Conservation (phyloP, 2,888 invertebrate species). For the Ecliptopera silaceata region DNA sequence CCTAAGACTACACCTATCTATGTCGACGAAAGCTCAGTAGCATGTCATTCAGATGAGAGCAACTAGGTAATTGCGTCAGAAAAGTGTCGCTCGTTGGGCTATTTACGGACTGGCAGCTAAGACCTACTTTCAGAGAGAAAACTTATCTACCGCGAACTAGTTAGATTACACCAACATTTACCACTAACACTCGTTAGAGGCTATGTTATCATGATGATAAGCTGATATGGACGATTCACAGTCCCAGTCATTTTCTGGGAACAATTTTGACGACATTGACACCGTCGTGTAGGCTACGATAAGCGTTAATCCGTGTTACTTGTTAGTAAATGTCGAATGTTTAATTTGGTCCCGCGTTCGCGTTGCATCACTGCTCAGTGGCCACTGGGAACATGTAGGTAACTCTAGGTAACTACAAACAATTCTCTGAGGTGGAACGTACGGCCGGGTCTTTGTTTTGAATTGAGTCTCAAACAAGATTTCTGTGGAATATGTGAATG, state of each 20-base stretch:
- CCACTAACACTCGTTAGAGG: slow-evolving; percentile 30
- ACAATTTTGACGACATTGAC: slow-evolving; percentile 34
- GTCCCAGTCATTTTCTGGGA: slow-evolving; percentile 51
- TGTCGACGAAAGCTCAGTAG: not conserved
- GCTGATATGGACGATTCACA: slow-evolving; percentile 57
- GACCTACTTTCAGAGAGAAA: slow-evolving; percentile 47
- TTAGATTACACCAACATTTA: slow-evolving; percentile 56
- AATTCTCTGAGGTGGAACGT: slow-evolving; percentile 71
- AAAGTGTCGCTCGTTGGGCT: slow-evolving; percentile 66
- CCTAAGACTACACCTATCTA: not conserved
- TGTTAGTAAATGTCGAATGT: slow-evolving; percentile 60
- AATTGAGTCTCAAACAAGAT: slow-evolving; percentile 64
- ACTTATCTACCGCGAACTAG: slow-evolving; percentile 51
- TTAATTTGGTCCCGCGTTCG: slow-evolving; percentile 65
- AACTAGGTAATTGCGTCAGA: slow-evolving; percentile 33
- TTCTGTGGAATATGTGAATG: slow-evolving; percentile 69
- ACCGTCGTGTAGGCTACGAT: slow-evolving; percentile 44
- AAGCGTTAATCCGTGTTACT: slow-evolving; percentile 46
- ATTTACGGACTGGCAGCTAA: slow-evolving; percentile 50
- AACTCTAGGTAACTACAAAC: slow-evolving; percentile 56
- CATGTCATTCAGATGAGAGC: slow-evolving; percentile 19
- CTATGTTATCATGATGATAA: slow-evolving; percentile 64
- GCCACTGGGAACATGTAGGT: slow-evolving; percentile 35
- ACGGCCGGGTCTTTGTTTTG: slow-evolving; percentile 67
- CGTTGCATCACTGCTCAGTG: slow-evolving; percentile 65